Percentiles rank a stretch among this genome's conserved stretches.
phyloP scores from a whole-genome alignment of 2,888 invertebrate genomes.

The Papilio gigon region DNA sequence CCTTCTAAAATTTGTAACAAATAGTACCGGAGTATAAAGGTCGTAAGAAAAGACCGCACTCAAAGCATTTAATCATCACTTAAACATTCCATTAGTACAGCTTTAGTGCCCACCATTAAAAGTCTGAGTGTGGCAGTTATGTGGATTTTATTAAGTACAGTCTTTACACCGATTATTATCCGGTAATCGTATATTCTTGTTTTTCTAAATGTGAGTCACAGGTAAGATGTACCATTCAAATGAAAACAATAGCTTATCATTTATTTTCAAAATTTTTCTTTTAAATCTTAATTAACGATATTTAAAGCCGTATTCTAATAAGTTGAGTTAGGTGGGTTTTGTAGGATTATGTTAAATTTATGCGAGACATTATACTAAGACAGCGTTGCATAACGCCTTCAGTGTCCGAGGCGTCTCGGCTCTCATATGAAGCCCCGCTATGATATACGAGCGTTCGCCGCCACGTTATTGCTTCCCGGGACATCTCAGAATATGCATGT shows the following conservation, averaged over 20 bases:
- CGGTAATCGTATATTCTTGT: neutral
- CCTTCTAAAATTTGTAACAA: constrained; percentile 1
- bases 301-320: constrained; percentile 62
- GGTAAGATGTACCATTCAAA: too few species aligned
- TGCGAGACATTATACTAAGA: constrained; percentile 80
- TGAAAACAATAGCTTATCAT: too few species aligned
- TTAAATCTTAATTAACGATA: constrained; percentile 33
- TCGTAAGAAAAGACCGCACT: neutral
- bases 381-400: constrained; percentile 77
- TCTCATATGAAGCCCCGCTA: constrained; percentile 75
- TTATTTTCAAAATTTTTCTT: neutral
- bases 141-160: neutral
- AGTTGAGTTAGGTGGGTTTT: constrained; percentile 75
- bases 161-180: neutral
- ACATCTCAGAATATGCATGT: constrained; percentile 63
- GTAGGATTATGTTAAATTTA: constrained; percentile 78
- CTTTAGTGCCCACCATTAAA: neutral
- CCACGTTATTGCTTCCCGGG: constrained; percentile 73
- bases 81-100: neutral
- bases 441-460: constrained; percentile 74
- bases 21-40: too few species aligned
- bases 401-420: constrained; percentile 70
- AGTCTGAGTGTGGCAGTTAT: neutral
- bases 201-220: too few species aligned
- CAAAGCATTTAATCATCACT: neutral